Base-by-base conservation (phyloP, 2,888 invertebrate species). In the Acheta domesticus region DNA sequence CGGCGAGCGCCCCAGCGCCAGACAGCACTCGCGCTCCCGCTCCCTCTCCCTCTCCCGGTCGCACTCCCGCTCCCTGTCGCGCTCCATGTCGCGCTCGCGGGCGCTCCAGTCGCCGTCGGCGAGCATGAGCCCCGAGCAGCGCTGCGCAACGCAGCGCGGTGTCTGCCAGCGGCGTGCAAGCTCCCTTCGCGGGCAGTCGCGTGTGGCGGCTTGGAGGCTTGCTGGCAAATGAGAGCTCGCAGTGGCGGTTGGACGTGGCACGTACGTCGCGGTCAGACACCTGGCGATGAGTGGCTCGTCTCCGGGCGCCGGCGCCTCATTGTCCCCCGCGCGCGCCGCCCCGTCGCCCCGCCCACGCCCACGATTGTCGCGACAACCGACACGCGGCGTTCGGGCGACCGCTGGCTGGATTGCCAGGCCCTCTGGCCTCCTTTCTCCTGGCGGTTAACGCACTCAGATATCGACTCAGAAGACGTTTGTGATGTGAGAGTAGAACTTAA, bases 211-310 rank as follows among this genome's bases (percentile, higher is more conserved):
- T 36, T 36, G 36, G 36, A 36, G 36, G 36, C 36, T 36, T 3
- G 36, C 36, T n/a, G n/a, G n/a, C n/a, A n/a, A 36, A 36, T 36
- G 36, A 36, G 36, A 8, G 36, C 36, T 36, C 36, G 36, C 36
- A 36, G 36, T 36, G 36, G 36, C 14, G 62, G 62, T 62, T 62
- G 62, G 62, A n/a, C n/a, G 62, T 62, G 14, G 62, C 16, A n/a
- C n/a, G 62, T 62, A 4, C 62, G 62, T 62, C 62, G 62, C 62
- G 62, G 62, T 62, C 62, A 62, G 62, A 62, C 62, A 62, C 62
- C 62, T 62, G n/a, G 62, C 62, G n/a, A 62, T 62, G 62, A 19
- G 62, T n/a, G 62, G 62, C 62, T 62, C 62, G 16, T n/a, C 16
- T 12, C 62, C 62, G n/a, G n/a, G 16, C 62, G 16, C 14, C 62